Base-by-base conservation (phyloP, 2,797 vertebrate species). In the Mus spretus region DNA sequence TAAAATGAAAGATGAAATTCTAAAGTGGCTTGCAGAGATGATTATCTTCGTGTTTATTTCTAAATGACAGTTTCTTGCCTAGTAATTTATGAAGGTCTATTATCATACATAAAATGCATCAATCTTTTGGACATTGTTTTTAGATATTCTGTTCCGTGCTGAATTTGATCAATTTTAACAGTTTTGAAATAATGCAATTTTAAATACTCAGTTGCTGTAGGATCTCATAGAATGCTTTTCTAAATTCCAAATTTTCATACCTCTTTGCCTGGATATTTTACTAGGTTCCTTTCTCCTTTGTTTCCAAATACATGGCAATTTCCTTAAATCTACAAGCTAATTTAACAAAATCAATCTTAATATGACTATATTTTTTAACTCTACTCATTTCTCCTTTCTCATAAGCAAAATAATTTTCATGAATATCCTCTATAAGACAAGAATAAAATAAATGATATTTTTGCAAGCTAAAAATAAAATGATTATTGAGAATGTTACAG, bases 111-210 rank as follows among this genome's bases (percentile, higher is more conserved):
- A 89, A 72, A 89, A 67, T 74, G 4, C 12, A 55, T 89, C 55
- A 47, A 28, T n/a, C n/a, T 92, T 91, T 90, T 86, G 72, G 3
- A 86, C 50, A 63, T 85, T 85, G 3, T 79, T 97, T 91, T 75
- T 86, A 55, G 61, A 67, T 82, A 65, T 5, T 61, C 34, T 93
- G 11, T 86, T 61, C 17, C 93, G 85, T 86, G 31, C 6, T 24
- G 20, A 57, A 13, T 50, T 79, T 72, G 37, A 57, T 17, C 11
- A 14, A 84, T 92, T 28, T 70, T 77, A 93, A 70, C 20, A 53
- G 12, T 82, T 90, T 85, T 70, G 14, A 55, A 82, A 63, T 89
- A 91, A 40, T 77, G 3, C 74, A 77, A 15, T 57, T 86, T 70
- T 90, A 82, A 57, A 13, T 78, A 72, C 11, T 74, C 5, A 37